A percentile compares a stretch with the other conserved stretches of the same genome.
phyloP scores from a whole-genome alignment of 2,888 invertebrate genomes.

The Eugnorisma glareosa region DNA sequence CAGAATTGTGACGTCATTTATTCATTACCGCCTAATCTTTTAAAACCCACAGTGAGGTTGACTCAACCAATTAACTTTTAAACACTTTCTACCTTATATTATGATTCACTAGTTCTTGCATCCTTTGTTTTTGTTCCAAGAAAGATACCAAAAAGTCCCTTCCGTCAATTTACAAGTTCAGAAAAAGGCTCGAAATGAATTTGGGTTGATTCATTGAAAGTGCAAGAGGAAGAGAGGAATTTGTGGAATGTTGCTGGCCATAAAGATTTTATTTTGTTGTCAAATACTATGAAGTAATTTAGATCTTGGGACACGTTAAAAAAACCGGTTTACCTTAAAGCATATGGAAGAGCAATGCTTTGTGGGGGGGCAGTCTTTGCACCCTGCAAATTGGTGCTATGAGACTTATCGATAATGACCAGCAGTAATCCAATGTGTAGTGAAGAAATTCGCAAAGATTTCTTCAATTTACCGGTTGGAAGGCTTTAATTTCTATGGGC shows the following conservation, averaged over 20 bases:
- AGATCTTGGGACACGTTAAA: not conserved
- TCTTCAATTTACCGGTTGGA: not conserved
- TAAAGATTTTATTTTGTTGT: not conserved
- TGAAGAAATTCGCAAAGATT: too few species aligned
- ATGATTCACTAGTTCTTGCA: slow-evolving; percentile 48
- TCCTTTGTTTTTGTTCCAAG: slow-evolving; percentile 37
- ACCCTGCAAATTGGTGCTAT: too few species aligned
- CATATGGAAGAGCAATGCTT: too few species aligned
- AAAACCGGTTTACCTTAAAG: not conserved
- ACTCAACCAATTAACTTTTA: slow-evolving; percentile 46
- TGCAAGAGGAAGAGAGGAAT: not conserved
- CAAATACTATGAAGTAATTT: slow-evolving; percentile 1
- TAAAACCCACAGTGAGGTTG: slow-evolving; percentile 29
- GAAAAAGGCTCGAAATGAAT: not conserved
- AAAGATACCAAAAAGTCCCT: slow-evolving; percentile 11
- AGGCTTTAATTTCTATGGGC: not conserved
- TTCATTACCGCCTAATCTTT: not conserved
- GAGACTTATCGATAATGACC: not conserved
- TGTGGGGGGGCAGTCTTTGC: too few species aligned
- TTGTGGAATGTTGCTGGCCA: not conserved
- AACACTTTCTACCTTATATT: slow-evolving; percentile 61
- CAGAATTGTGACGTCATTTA: not conserved
- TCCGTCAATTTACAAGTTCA: not conserved
- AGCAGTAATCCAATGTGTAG: too few species aligned
- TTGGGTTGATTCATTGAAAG: not conserved